Percentiles rank a stretch among this genome's conserved stretches.
Evolutionary conservation across 2,888 invertebrate genomes (phyloP).

Genomic region (Stratiomys singularior): DNA sequence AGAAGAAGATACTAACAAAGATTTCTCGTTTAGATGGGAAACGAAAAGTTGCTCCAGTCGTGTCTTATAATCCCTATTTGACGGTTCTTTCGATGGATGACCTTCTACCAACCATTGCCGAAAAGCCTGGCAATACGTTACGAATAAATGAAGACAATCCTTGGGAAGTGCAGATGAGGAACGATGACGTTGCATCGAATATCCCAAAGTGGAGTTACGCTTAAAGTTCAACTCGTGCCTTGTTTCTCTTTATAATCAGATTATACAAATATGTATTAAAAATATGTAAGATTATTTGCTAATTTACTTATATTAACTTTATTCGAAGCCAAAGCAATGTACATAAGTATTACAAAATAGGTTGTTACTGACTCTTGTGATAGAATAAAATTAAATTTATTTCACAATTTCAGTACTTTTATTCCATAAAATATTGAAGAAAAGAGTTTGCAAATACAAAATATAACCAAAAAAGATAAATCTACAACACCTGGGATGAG

Average conservation of each 20-base stretch:
- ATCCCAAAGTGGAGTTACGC: conserved; percentile 24
- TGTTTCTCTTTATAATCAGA: not conserved
- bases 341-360: too few relatives aligned
- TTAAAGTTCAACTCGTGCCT: not conserved
- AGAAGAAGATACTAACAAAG: not conserved
- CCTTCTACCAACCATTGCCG: conserved; percentile 31
- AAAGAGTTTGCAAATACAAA: too few relatives aligned
- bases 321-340: conserved; percentile 1
- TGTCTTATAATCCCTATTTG: conserved; percentile 24
- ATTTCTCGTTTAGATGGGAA: not conserved
- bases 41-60: not conserved
- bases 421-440: too few relatives aligned
- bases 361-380: not conserved
- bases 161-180: not conserved
- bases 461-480: too few relatives aligned
- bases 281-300: not conserved
- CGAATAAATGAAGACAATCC: not conserved
- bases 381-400: too few relatives aligned
- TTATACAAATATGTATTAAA: not conserved
- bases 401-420: too few relatives aligned
- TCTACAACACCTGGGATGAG: too few relatives aligned
- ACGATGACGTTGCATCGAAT: not conserved
- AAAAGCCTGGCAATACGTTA: not conserved
- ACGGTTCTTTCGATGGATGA: conserved; percentile 25
- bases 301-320: too few relatives aligned